Evolutionary conservation across 2,888 invertebrate species (phyloP).

Genomic region (Macropis europaea): DNA sequence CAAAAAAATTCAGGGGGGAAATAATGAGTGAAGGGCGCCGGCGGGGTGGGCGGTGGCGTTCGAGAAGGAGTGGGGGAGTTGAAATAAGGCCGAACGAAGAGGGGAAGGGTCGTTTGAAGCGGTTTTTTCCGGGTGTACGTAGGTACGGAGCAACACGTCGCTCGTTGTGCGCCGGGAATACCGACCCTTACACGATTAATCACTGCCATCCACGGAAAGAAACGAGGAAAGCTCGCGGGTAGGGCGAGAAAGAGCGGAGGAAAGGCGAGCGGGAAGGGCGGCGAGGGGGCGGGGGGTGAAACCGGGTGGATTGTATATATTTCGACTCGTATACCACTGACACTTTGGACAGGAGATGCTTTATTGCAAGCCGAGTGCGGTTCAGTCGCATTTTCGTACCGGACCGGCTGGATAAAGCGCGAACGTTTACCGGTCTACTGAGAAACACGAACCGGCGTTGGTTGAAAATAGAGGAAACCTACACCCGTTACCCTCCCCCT

Average conservation of each 20-base stretch:
- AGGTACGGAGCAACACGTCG: slow-evolving; percentile 62
- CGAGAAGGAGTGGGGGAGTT: slow-evolving; percentile 7
- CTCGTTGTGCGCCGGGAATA: slow-evolving; percentile 63
- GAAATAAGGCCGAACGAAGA: slow-evolving; percentile 40
- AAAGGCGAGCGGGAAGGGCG: not conserved
- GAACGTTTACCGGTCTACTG: slow-evolving; percentile 57
- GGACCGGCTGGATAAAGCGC: slow-evolving; percentile 62
- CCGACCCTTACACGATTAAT: slow-evolving; percentile 68
- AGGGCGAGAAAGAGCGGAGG: slow-evolving; percentile 22
- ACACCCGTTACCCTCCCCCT: too few species aligned
- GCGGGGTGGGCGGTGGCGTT: not conserved
- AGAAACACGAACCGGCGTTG: slow-evolving; percentile 30
- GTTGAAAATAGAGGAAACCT: slow-evolving; percentile 7
- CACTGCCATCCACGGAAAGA: slow-evolving; percentile 65
- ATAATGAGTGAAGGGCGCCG: slow-evolving; percentile 29
- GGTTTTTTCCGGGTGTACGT: slow-evolving; percentile 58
- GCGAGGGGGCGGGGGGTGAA: not conserved
- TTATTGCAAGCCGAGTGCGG: slow-evolving; percentile 64
- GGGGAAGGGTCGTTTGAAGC: slow-evolving; percentile 45
- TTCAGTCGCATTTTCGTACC: slow-evolving; percentile 65
- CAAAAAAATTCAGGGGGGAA: slow-evolving; percentile 17
- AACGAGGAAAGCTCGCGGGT: slow-evolving; percentile 50
- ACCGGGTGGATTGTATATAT: slow-evolving; percentile 55
- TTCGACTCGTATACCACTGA: slow-evolving; percentile 62
- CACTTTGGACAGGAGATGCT: slow-evolving; percentile 67